Conservation (phyloP, 1,140 invertebrate genomes). For the Trachelipus rathkii region DNA sequence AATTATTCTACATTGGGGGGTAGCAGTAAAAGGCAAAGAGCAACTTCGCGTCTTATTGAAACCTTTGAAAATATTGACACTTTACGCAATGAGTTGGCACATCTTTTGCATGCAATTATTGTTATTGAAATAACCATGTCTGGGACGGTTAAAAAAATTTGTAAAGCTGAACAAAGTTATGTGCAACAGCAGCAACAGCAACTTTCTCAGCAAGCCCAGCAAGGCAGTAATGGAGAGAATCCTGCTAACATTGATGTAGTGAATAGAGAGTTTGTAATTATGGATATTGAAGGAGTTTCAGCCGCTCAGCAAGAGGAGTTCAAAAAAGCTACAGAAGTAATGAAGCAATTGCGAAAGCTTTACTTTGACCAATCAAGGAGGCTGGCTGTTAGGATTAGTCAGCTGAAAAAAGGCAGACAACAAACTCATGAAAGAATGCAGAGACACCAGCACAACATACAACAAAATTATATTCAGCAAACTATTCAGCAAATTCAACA, state of each 20-base stretch:
- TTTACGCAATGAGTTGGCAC: conserved; percentile 39
- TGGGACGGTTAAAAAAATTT: conserved; percentile 40
- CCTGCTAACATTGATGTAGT: conserved; percentile 25
- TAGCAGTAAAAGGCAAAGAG: conserved; percentile 43
- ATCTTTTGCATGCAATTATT: conserved; percentile 41
- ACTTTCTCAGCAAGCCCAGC: conserved; percentile 26
- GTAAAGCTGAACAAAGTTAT: conserved; percentile 30
- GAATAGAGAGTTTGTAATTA: conserved; percentile 27
- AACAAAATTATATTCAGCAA: conserved; percentile 45
- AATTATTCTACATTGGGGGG: conserved; percentile 44
- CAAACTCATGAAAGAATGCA: conserved; percentile 44
- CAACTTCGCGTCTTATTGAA: conserved; percentile 45
- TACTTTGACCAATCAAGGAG: conserved; percentile 45
- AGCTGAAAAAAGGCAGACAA: conserved; percentile 45
- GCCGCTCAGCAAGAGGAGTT: conserved; percentile 34
- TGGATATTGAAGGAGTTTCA: conserved; percentile 36
- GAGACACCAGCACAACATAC: conserved; percentile 39
- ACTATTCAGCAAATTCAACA: conserved; percentile 43
- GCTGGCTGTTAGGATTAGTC: conserved; percentile 43
- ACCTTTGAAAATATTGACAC: conserved; percentile 45
- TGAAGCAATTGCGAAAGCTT: conserved; percentile 45
- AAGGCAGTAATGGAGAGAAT: conserved; percentile 24
- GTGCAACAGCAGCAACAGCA: conserved; percentile 39
- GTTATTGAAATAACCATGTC: conserved; percentile 39
- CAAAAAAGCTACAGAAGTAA: conserved; percentile 41